Evolutionary conservation across 2,888 invertebrate genomes (phyloP).

Genomic region (Fragum fragum): DNA sequence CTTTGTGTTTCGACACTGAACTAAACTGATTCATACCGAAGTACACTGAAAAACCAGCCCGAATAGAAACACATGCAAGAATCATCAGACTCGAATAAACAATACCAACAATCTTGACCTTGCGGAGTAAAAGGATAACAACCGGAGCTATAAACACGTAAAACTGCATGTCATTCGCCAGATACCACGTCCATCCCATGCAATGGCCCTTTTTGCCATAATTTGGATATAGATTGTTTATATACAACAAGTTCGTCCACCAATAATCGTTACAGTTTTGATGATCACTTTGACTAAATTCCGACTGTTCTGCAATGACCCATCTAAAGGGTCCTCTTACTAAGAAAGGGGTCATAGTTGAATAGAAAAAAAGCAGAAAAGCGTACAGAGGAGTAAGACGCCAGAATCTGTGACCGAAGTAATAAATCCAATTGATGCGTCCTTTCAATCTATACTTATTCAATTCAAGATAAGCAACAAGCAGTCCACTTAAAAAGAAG

Average conservation of each 20-base stretch:
- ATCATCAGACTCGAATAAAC: constrained; percentile 29
- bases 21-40: constrained; percentile 37
- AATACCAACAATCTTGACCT: constrained; percentile 34
- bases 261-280: constrained; percentile 74
- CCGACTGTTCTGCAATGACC: constrained; percentile 23
- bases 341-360: constrained; percentile 41
- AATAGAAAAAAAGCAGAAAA: constrained; percentile 52
- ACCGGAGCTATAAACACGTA: constrained; percentile 72
- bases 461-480: constrained; percentile 54
- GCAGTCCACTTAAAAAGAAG: constrained; percentile 75
- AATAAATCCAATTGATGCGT: constrained; percentile 49
- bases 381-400: constrained; percentile 68
- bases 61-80: constrained; percentile 20
- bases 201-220: constrained; percentile 61
- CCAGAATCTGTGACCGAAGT: constrained; percentile 70
- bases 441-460: constrained; percentile 42
- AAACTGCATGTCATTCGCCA: constrained; percentile 82
- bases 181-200: constrained; percentile 77
- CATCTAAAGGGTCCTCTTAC: constrained; percentile 60
- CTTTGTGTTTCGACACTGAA: constrained; percentile 25
- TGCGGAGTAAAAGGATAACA: constrained; percentile 35
- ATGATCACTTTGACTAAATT: background rate
- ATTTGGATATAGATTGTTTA: constrained; percentile 78
- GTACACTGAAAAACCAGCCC: constrained; percentile 20
- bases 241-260: constrained; percentile 81